Percentiles rank a stretch among this genome's conserved stretches.
Conservation (phyloP, 2,888 invertebrate species). For the Yponomeuta plumbellus region DNA sequence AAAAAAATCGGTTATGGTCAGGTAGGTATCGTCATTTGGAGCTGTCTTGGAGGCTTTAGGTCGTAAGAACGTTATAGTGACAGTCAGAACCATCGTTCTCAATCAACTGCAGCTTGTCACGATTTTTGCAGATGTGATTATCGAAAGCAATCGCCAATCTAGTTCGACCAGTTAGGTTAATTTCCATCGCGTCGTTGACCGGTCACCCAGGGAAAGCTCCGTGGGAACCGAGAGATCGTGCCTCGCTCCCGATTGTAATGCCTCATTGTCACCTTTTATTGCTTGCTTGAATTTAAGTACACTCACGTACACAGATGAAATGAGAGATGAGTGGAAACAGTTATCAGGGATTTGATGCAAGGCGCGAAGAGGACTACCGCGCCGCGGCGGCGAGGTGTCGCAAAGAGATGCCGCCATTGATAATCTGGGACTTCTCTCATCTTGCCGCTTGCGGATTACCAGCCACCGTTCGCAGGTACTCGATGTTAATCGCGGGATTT, state of each 20-base stretch:
- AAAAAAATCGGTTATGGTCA: too few species aligned
- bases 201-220: slow-evolving; percentile 31
- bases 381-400: slow-evolving; percentile 52
- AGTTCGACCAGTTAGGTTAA: neutral
- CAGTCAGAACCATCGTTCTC: neutral
- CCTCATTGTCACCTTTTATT: slow-evolving; percentile 7
- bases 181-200: slow-evolving; percentile 5
- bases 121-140: neutral
- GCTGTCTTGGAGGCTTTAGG: too few species aligned
- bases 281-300: slow-evolving; percentile 5
- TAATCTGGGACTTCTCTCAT: slow-evolving; percentile 59
- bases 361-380: slow-evolving; percentile 43
- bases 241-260: slow-evolving; percentile 10
- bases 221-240: slow-evolving; percentile 44
- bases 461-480: slow-evolving; percentile 38
- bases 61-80: neutral
- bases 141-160: neutral
- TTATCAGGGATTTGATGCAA: slow-evolving; percentile 64
- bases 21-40: too few species aligned
- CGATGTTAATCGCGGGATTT: slow-evolving; percentile 36
- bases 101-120: neutral
- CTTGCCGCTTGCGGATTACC: slow-evolving; percentile 39
- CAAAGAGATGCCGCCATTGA: slow-evolving; percentile 49
- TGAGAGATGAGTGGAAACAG: slow-evolving; percentile 46
- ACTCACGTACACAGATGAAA: slow-evolving; percentile 43